Percentiles rank a stretch among this genome's conserved stretches.
Conservation (phyloP, 2,888 invertebrate genomes). For the Chrysolina oricalcia region DNA sequence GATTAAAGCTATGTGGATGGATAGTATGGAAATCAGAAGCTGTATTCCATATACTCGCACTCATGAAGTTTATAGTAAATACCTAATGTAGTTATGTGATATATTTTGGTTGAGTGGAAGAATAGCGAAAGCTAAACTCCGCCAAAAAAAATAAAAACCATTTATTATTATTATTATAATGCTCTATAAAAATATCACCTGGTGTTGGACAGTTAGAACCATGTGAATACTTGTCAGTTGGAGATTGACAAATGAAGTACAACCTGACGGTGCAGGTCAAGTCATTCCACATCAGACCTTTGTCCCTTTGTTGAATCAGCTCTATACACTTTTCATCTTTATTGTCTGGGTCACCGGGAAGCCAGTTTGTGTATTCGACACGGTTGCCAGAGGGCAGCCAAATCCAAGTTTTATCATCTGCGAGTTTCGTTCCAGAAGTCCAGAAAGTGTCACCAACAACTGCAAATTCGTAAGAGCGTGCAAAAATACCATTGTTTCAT, state of each 20-base stretch:
- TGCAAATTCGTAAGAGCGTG: slow-evolving; percentile 5
- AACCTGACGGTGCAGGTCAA: background rate
- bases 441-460: slow-evolving; percentile 30
- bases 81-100: too few relatives aligned
- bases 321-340: slow-evolving; percentile 28
- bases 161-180: too few relatives aligned
- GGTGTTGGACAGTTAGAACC: background rate
- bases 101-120: too few relatives aligned
- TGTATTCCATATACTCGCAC: too few relatives aligned
- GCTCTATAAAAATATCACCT: background rate
- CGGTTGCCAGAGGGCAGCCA: slow-evolving; percentile 35
- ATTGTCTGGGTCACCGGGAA: slow-evolving; percentile 15
- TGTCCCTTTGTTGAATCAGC: background rate
- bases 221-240: slow-evolving; percentile 2
- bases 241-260: slow-evolving; percentile 38
- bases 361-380: slow-evolving; percentile 31
- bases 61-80: too few relatives aligned
- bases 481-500: too few relatives aligned
- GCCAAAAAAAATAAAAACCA: too few relatives aligned
- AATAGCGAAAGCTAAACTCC: too few relatives aligned
- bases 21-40: too few relatives aligned
- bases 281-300: slow-evolving; percentile 36
- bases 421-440: slow-evolving; percentile 30
- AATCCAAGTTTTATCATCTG: slow-evolving; percentile 31
- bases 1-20: too few relatives aligned